Percentiles rank a stretch among this genome's conserved stretches.
These are phyloP conservation scores for Saxicola maurus DNA, from an alignment of 2,797 vertebrate species.

Conservation along the genomic window DNA sequence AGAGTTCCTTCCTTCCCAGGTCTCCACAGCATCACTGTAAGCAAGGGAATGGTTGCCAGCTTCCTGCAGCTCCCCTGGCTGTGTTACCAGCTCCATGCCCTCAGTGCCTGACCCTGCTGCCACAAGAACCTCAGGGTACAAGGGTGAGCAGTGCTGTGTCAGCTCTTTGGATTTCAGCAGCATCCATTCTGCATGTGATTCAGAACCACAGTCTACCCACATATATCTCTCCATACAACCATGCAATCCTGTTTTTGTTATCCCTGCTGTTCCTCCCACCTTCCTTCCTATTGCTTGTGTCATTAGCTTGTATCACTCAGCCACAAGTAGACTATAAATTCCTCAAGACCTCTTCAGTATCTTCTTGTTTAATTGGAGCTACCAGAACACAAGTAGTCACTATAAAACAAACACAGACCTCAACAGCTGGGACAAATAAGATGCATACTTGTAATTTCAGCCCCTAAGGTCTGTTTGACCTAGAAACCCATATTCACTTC, in stretches of 20 bases:
- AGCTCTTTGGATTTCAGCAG: conserved; percentile 12
- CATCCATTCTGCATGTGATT: conserved; percentile 15
- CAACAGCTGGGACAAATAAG: not conserved
- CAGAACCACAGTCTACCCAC: conserved; percentile 27
- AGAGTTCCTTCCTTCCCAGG: not conserved
- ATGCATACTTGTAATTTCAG: not conserved
- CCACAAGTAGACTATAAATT: not conserved
- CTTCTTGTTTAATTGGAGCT: not conserved
- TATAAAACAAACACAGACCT: conserved; percentile 1
- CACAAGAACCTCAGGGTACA: not conserved
- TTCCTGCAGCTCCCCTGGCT: not conserved
- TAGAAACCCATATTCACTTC: conserved; percentile 27
- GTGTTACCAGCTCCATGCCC: not conserved
- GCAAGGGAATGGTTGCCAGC: not conserved
- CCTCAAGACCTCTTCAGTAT: not conserved
- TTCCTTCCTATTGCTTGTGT: conserved; percentile 20
- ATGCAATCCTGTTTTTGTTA: conserved; percentile 1
- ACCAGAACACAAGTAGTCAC: not conserved
- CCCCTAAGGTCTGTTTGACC: conserved; percentile 20
- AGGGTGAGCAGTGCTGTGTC: not conserved
- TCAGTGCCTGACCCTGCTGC: not conserved
- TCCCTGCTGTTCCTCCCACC: conserved; percentile 4
- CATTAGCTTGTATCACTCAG: not conserved
- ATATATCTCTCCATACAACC: not conserved
- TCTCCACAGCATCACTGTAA: not conserved